Conservation (phyloP, 2,113 vertebrate species). For the Sterrhoptilus dennistouni region DNA sequence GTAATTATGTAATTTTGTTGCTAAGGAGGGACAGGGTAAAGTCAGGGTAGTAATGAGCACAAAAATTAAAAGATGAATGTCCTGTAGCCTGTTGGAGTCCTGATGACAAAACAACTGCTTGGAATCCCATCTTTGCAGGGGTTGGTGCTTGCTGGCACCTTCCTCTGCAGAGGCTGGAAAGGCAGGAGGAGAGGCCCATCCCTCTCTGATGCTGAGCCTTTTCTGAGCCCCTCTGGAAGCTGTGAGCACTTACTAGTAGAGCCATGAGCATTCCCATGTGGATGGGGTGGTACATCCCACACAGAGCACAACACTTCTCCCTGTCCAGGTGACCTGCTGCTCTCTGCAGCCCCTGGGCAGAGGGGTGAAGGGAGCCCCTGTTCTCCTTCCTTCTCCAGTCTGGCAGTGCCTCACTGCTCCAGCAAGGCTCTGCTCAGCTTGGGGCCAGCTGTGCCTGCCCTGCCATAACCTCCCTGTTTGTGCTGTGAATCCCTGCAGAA, state of each 20-base stretch:
- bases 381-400: background rate
- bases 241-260: background rate
- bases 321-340: background rate
- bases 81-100: background rate
- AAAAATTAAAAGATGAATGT: background rate
- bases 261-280: background rate
- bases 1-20: background rate
- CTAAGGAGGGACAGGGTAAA: background rate
- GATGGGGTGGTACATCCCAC: rapidly evolving
- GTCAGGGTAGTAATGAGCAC: background rate
- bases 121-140: background rate
- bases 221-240: background rate
- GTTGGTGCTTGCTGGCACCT: background rate
- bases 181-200: background rate
- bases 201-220: background rate
- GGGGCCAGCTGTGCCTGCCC: background rate
- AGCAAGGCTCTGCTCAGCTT: background rate
- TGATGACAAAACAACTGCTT: background rate
- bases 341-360: background rate
- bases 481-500: background rate
- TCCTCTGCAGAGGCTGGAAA: background rate
- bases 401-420: background rate
- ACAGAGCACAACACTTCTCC: background rate
- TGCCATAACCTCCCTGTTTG: background rate
- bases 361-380: background rate